Percentiles rank a stretch among this genome's conserved stretches.
These are phyloP conservation scores for Stegodyphus dumicola DNA, from an alignment of 1,140 invertebrate genomes.

Conservation along the genomic window DNA sequence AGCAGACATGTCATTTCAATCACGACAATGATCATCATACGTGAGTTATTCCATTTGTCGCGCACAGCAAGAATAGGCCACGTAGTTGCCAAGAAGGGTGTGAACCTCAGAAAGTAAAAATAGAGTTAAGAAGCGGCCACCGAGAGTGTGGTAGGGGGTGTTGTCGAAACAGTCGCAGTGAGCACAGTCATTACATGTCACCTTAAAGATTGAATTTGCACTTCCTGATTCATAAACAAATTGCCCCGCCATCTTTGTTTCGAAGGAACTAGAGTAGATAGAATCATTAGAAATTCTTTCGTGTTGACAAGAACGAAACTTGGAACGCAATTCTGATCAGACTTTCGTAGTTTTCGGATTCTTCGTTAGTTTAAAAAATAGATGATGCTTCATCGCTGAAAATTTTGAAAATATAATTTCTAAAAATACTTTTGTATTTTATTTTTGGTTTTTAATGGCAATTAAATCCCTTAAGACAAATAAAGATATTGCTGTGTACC, in stretches of 20 bases:
- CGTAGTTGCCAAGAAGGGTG: conserved; percentile 6
- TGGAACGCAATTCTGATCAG: no score
- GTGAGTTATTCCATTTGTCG: conserved; percentile 39
- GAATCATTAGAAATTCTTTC: not conserved
- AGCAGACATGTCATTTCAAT: conserved; percentile 21
- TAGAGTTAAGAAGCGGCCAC: no score
- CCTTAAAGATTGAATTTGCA: conserved; percentile 33
- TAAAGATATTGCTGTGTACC: no score
- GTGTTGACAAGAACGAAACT: not conserved
- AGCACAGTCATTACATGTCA: conserved; percentile 22
- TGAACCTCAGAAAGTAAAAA: no score
- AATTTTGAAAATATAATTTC: no score
- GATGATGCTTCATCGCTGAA: no score
- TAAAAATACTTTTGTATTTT: no score
- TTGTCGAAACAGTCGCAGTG: conserved; percentile 2
- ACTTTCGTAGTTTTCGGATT: no score
- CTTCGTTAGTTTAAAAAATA: no score
- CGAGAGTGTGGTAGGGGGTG: not conserved
- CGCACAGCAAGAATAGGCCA: conserved; percentile 26
- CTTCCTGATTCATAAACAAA: conserved; percentile 23
- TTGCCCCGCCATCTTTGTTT: no score
- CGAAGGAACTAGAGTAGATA: not conserved
- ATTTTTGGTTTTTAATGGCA: no score
- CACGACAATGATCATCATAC: conserved; percentile 46
- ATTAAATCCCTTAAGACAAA: no score